These are phyloP conservation scores for Alitta virens DNA, from an alignment of 2,888 invertebrate genomes.

Conservation along the genomic window DNA sequence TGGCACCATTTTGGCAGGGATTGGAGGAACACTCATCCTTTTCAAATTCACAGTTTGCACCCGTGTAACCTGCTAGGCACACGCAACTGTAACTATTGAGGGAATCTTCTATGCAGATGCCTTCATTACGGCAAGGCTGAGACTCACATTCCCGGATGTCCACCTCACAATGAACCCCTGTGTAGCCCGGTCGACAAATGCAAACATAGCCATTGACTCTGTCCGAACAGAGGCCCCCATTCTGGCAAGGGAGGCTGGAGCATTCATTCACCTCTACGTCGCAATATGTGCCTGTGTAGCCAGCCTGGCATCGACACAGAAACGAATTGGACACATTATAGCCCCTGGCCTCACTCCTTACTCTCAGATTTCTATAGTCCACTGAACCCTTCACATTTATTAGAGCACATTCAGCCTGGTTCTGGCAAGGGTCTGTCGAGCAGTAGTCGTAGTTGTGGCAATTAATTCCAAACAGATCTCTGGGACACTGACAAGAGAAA, in stretches of 20 bases:
- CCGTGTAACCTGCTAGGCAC: constrained; percentile 21
- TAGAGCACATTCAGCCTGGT: constrained; percentile 62
- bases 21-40: constrained; percentile 62
- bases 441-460: constrained; percentile 45
- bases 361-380: constrained; percentile 63
- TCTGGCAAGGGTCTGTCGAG: constrained; percentile 22
- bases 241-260: constrained; percentile 65
- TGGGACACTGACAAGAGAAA: constrained; percentile 32
- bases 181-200: background rate
- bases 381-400: constrained; percentile 91
- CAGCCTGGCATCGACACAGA: constrained; percentile 56
- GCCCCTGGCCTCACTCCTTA: constrained; percentile 31
- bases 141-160: constrained; percentile 27
- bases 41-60: constrained; percentile 16
- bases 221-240: constrained; percentile 58
- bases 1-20: constrained; percentile 89
- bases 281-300: constrained; percentile 66
- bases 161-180: constrained; percentile 2
- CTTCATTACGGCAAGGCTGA: constrained; percentile 58
- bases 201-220: constrained; percentile 1
- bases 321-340: constrained; percentile 31
- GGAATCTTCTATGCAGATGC: constrained; percentile 51
- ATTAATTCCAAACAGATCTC: constrained; percentile 25
- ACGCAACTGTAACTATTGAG: constrained; percentile 29
- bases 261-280: constrained; percentile 41